These are phyloP conservation scores for Lamellibrachia satsuma DNA, from an alignment of 2,888 invertebrate genomes.

Conservation along the genomic window DNA sequence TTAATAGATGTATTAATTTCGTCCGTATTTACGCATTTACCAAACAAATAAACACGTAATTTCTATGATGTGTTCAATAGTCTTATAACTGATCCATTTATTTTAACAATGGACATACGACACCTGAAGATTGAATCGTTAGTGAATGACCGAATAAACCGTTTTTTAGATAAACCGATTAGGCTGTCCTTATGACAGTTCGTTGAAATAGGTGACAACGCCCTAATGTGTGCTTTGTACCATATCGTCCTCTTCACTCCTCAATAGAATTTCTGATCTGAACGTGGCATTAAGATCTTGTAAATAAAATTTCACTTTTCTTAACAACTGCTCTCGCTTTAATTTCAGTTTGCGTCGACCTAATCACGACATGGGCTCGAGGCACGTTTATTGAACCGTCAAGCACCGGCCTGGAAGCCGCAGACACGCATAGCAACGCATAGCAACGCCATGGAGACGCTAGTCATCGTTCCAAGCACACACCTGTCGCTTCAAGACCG, in stretches of 20 bases:
- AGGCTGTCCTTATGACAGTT: not conserved
- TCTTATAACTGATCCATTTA: not conserved
- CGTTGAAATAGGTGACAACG: not conserved
- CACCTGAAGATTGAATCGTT: not conserved
- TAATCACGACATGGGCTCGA: not conserved
- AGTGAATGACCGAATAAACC: not conserved
- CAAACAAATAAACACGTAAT: not conserved
- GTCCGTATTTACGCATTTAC: not conserved
- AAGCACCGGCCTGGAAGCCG: not conserved
- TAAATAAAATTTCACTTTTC: not conserved
- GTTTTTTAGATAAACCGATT: not conserved
- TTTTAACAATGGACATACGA: not conserved
- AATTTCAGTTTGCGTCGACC: not conserved
- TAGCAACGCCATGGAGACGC: not conserved
- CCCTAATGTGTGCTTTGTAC: not conserved
- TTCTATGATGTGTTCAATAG: not conserved
- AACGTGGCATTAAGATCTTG: not conserved
- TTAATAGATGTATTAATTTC: not conserved
- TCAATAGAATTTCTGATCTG: not conserved
- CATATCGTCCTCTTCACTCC: not conserved
- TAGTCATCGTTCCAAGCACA: not conserved
- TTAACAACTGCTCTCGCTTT: not conserved
- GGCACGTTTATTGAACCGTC: not conserved
- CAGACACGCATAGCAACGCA: not conserved
- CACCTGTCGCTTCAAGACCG: not conserved